Evolutionary conservation across 2,113 vertebrate genomes (phyloP).

Genomic region (Cephalopterus ornatus): DNA sequence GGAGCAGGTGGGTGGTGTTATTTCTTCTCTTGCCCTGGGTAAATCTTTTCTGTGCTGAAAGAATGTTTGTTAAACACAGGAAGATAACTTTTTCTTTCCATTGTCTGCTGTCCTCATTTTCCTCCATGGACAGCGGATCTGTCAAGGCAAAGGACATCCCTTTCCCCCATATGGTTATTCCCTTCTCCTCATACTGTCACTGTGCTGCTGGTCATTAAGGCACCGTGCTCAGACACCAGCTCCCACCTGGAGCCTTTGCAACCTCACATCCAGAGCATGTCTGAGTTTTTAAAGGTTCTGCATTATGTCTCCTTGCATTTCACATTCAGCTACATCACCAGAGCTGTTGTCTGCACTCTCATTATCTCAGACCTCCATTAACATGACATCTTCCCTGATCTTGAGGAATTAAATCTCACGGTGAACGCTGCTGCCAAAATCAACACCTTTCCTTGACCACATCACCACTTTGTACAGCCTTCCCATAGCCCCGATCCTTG

Average conservation of each 20-base stretch:
- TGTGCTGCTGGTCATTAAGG: background rate
- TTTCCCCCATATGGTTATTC: background rate
- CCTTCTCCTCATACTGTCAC: background rate
- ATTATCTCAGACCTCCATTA: conserved; percentile 15
- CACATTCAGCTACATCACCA: background rate
- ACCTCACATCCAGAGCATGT: background rate
- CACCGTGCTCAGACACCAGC: background rate
- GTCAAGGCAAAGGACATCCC: background rate
- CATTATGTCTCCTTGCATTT: background rate
- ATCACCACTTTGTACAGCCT: background rate
- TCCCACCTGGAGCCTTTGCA: background rate
- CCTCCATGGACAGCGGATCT: background rate
- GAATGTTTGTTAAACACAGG: background rate
- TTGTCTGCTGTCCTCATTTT: background rate
- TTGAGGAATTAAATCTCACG: background rate
- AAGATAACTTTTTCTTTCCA: background rate
- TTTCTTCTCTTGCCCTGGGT: background rate
- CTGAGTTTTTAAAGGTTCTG: conserved; percentile 21
- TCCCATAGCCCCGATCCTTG: background rate
- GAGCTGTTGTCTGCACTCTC: background rate
- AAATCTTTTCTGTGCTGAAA: conserved; percentile 7
- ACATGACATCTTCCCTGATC: background rate
- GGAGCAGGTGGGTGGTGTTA: background rate
- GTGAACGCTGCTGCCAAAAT: background rate
- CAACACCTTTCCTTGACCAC: background rate